Evolutionary conservation across 2,113 vertebrate species (phyloP), one percentile per base, ranked within the genome.

Genomic region (Poecile atricapillus): DNA sequence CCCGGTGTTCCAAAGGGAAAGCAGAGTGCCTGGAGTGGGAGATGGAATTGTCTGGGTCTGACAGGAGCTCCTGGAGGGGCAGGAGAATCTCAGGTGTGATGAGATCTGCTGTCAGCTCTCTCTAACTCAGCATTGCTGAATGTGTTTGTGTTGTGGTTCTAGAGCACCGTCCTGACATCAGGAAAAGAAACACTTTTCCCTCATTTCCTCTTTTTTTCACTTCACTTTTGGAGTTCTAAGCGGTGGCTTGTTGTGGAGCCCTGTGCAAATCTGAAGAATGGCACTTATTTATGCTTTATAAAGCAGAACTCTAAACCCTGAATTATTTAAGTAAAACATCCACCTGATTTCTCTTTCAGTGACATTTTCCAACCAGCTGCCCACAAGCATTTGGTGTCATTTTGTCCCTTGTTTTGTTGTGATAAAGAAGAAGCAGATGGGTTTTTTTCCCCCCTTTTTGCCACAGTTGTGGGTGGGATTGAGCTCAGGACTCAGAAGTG

Each of bases 91-190:
- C 11, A 46, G 23, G 2, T 15, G 30, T n/a, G 31, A 2, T 4
- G 43, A 15, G 49, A 6, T 33, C 47, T 44, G 49, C 37, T 49
- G 62, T 64, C 22, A 2, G 46, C 83, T 70, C 68, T 20, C 31
- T 46, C 50, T 3, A 31, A 1, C 33, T 50, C 35, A 1, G 16
- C 15, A 0, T 2, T 24, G 13, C 31, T 10, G 17, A 6, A 5
- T 5, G n/a, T 62, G 63, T 60, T 86, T 13, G 18, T 43, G 3
- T 46, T 74, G 55, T 62, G 70, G 5, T 37, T 52, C 49, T 15
- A 7, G 10, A 79, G 28, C 56, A 31, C 27, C 5, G 1, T 69
- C 14, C 3, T 70, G 60, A 1, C 52, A 9, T 3, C 4, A 56
- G 22, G n/a, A n/a, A 56, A 60, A 78, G 7, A 28, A 67, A 30